phyloP scores from a whole-genome alignment of 2,113 vertebrate species.

The Lamprologus speciosus region DNA sequence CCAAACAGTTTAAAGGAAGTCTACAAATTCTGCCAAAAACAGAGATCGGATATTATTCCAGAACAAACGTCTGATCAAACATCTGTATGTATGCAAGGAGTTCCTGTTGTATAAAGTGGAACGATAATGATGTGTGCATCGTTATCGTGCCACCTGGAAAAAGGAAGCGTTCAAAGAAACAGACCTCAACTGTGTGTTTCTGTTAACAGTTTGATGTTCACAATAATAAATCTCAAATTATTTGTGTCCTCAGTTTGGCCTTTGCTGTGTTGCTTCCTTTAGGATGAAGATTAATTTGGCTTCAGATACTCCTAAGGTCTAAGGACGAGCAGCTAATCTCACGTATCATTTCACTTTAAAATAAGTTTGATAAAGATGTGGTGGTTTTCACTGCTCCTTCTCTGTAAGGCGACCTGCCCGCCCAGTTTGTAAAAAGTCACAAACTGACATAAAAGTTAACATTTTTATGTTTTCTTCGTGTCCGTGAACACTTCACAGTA shows the following conservation, averaged over 20 bases:
- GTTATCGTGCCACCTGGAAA: rapidly evolving
- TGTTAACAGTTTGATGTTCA: not conserved
- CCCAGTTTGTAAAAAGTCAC: not conserved
- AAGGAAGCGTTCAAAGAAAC: not conserved
- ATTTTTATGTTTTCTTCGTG: not conserved
- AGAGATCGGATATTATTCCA: not conserved
- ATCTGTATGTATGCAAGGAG: not conserved
- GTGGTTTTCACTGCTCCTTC: not conserved
- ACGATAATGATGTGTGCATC: not conserved
- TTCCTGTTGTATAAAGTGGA: not conserved
- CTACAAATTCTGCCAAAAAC: not conserved
- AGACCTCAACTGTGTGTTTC: not conserved
- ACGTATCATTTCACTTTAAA: not conserved
- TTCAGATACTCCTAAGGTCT: rapidly evolving
- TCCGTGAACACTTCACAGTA: not conserved
- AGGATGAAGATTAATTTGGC: not conserved
- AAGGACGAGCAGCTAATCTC: not conserved
- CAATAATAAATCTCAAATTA: not conserved
- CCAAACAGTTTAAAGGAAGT: not conserved
- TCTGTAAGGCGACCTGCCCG: not conserved
- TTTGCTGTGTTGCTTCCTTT: not conserved
- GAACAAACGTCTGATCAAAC: not conserved
- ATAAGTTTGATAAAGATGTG: not conserved
- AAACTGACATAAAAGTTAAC: not conserved
- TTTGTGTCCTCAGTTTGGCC: not conserved